Percentiles rank a stretch among this genome's conserved stretches.
phyloP scores from a whole-genome alignment of 35 echinoderm and acorn worm genomes.

The Amphiura filiformis region DNA sequence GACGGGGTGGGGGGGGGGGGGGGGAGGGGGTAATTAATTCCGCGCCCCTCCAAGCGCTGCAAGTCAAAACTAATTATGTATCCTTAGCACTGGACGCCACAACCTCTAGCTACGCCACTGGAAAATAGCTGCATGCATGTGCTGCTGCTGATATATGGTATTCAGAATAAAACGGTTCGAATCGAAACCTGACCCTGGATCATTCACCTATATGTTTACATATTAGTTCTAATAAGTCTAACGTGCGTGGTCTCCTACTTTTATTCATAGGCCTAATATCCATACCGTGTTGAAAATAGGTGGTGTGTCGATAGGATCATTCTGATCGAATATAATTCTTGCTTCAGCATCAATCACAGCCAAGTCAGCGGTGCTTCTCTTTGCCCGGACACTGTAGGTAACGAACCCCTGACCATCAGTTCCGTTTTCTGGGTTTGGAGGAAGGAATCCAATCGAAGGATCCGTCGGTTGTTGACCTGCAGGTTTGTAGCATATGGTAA shows the following conservation, averaged over 20 bases:
- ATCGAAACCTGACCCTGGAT: neutral
- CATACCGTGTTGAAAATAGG: conserved; percentile 58
- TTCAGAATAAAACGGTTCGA: neutral
- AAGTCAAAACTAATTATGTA: no score
- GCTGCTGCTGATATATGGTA: neutral
- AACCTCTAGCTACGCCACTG: no score
- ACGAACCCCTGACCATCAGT: conserved; percentile 57
- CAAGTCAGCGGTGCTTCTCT: neutral
- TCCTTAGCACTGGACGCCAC: no score
- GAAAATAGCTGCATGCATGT: no score
- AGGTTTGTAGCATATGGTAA: no score
- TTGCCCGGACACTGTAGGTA: conserved; percentile 35
- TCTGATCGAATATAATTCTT: conserved; percentile 52
- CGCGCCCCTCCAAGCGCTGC: no score
- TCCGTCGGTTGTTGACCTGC: conserved; percentile 41
- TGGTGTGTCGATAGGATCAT: conserved; percentile 53
- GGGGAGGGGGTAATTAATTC: no score
- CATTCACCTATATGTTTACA: neutral
- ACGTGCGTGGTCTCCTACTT: neutral
- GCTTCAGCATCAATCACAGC: conserved; percentile 51
- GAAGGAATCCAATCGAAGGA: conserved; percentile 51
- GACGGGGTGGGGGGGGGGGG: no score
- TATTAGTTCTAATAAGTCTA: neutral
- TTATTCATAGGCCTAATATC: neutral
- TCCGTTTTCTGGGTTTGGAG: conserved; percentile 63